Evolutionary conservation across 2,797 vertebrate genomes (phyloP).

Genomic region (Tiaroga cobitis): DNA sequence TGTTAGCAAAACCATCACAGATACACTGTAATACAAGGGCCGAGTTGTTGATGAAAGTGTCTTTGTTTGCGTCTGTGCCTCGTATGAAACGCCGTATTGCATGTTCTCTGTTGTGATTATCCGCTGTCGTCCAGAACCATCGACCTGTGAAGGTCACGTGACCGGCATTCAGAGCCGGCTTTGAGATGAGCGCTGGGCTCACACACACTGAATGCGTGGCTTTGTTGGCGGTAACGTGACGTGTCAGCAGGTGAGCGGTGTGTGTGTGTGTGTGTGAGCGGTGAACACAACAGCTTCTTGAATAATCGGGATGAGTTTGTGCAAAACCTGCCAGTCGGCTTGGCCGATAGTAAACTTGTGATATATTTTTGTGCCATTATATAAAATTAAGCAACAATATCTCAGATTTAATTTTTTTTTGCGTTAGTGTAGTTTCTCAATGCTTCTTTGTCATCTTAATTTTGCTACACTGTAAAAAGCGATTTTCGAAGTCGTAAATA

Average conservation of each 20-base stretch:
- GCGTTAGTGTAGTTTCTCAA: background rate
- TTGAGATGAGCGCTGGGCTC: constrained; percentile 29
- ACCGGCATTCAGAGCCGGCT: constrained; percentile 63
- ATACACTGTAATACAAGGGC: too few relatives aligned
- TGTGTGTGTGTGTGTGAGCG: constrained; percentile 25
- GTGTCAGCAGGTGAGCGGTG: constrained; percentile 58
- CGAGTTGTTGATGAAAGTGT: background rate
- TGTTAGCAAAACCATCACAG: too few relatives aligned
- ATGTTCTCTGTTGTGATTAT: constrained; percentile 23
- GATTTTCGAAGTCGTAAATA: too few relatives aligned
- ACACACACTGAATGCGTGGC: constrained; percentile 62
- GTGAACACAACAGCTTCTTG: constrained; percentile 35
- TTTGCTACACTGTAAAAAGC: background rate
- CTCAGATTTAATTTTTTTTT: too few relatives aligned
- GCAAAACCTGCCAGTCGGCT: too few relatives aligned
- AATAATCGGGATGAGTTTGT: constrained; percentile 4
- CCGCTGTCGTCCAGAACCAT: constrained; percentile 5
- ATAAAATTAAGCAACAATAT: too few relatives aligned
- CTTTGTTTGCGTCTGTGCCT: background rate
- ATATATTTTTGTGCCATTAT: fast-evolving
- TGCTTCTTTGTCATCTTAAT: too few relatives aligned
- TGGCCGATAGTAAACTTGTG: background rate
- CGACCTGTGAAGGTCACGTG: constrained; percentile 39
- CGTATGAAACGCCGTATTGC: background rate
- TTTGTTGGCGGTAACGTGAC: constrained; percentile 63